phyloP scores from a whole-genome alignment of 2,888 invertebrate species.

The Chloromyia formosa region DNA sequence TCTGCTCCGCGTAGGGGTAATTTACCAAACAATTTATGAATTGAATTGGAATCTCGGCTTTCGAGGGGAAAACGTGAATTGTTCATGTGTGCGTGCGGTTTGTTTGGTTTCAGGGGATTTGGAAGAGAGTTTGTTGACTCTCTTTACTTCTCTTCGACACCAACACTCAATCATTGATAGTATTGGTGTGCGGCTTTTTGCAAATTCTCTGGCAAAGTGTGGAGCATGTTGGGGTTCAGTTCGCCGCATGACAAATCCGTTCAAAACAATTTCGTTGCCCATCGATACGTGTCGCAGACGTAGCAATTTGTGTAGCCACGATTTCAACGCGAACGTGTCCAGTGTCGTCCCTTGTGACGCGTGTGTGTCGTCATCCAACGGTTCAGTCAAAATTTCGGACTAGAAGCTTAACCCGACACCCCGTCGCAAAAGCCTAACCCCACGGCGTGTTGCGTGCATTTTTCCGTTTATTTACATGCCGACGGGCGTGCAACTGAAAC shows the following conservation, averaged over 20 bases:
- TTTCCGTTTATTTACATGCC: constrained; percentile 37
- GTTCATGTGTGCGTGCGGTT: background rate
- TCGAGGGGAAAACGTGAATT: no score
- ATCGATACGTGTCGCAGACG: constrained; percentile 52
- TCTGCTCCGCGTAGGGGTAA: constrained; percentile 48
- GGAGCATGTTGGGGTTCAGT: background rate
- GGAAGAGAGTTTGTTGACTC: constrained; percentile 9
- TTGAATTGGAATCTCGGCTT: constrained; percentile 23
- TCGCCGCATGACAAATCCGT: constrained; percentile 42
- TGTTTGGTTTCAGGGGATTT: background rate
- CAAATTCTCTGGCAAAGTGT: background rate
- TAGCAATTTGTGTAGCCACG: constrained; percentile 14
- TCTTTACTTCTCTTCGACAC: constrained; percentile 21
- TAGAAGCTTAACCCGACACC: no score
- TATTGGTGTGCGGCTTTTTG: background rate
- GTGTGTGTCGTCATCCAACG: constrained; percentile 8
- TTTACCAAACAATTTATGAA: constrained; percentile 49
- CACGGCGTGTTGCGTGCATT: constrained; percentile 15
- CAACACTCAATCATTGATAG: background rate
- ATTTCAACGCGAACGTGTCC: constrained; percentile 5
- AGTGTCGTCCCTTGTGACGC: constrained; percentile 11
- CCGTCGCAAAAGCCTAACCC: background rate
- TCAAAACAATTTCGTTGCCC: constrained; percentile 53
- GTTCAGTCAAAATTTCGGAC: background rate
- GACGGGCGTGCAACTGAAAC: constrained; percentile 14